phyloP scores from a whole-genome alignment of 2,888 invertebrate genomes.

The Stenoptilia bipunctidactyla region DNA sequence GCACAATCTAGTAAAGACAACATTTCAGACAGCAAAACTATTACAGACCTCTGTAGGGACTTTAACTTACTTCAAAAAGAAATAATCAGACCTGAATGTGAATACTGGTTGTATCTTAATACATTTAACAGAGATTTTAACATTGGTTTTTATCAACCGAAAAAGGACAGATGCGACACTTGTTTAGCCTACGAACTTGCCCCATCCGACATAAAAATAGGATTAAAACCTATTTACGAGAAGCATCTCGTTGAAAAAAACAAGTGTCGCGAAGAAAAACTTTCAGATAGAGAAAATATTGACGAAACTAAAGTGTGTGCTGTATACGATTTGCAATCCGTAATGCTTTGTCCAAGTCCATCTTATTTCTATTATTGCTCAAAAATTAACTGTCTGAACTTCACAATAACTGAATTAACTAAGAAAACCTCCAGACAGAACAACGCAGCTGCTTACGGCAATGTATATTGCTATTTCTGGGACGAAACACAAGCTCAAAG shows the following conservation, averaged over 20 bases:
- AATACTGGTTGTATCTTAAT: conserved; percentile 12
- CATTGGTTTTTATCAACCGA: conserved; percentile 17
- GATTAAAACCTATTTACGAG: conserved; percentile 15
- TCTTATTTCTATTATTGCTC: too few species aligned
- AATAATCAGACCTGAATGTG: conserved; percentile 4
- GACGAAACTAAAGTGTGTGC: conserved; percentile 13
- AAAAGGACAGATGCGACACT: conserved; percentile 19
- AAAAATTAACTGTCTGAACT: too few species aligned
- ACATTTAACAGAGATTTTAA: conserved; percentile 16
- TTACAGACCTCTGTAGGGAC: conserved; percentile 13
- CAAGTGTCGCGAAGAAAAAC: conserved; percentile 16
- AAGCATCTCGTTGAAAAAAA: conserved; percentile 16
- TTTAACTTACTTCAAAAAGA: conserved; percentile 10
- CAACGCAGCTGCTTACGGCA: too few species aligned
- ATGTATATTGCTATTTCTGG: conserved; percentile 11
- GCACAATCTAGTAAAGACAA: conserved; percentile 8
- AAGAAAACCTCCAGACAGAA: too few species aligned
- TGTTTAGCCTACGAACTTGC: conserved; percentile 14
- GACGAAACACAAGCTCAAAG: conserved; percentile 11
- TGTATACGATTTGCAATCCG: conserved; percentile 18
- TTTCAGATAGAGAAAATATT: conserved; percentile 14
- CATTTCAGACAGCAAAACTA: conserved; percentile 10
- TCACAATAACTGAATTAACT: too few species aligned
- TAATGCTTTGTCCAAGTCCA: conserved; percentile 14
- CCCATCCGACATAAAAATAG: conserved; percentile 7